Evolutionary conservation across 2,797 vertebrate species (phyloP).

Genomic region (Alouatta caraya): DNA sequence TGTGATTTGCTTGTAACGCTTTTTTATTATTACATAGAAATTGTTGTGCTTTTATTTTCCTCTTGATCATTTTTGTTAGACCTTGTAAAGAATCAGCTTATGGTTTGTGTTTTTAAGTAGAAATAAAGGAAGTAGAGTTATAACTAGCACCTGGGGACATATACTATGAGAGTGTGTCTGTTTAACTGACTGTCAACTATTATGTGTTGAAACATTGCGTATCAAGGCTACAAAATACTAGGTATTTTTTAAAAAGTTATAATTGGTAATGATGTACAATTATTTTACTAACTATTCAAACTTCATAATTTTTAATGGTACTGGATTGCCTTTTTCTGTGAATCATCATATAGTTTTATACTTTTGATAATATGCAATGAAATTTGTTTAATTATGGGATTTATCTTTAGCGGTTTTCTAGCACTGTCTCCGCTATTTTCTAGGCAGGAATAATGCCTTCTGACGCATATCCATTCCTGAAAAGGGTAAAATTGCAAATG

Average conservation of each 20-base stretch:
- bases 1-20: neutral
- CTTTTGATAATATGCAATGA: conserved; percentile 44
- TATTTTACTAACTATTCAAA: neutral
- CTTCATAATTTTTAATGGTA: conserved; percentile 32
- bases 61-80: conserved; percentile 3
- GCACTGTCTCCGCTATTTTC: neutral
- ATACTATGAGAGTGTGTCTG: neutral
- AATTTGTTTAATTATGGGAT: conserved; percentile 4
- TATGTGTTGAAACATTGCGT: neutral
- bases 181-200: conserved; percentile 28
- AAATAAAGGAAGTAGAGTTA: neutral
- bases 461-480: neutral
- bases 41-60: neutral
- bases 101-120: conserved; percentile 14
- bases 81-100: neutral
- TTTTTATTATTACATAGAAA: neutral
- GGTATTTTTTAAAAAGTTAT: neutral
- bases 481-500: conserved; percentile 1
- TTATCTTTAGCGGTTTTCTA: conserved; percentile 23
- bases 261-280: neutral
- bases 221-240: neutral
- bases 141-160: neutral
- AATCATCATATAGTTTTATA: neutral
- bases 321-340: neutral
- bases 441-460: neutral